Evolutionary conservation across 2,113 vertebrate genomes (phyloP), one percentile per base, ranked within the genome.

Genomic region (Siniperca knerii): DNA sequence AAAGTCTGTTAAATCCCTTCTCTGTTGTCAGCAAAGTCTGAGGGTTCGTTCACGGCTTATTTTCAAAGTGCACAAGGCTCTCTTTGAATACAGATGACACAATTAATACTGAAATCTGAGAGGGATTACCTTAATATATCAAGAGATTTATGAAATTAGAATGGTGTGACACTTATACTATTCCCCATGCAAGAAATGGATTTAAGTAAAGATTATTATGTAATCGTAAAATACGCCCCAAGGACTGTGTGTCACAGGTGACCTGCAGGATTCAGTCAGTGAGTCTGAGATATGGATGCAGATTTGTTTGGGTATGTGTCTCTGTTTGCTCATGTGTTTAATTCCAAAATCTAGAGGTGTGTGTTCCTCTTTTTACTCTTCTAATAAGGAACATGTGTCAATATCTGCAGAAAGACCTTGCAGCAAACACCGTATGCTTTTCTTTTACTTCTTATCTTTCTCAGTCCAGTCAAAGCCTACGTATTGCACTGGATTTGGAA

Each of bases 21-120:
- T 81, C 58, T 81, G 71, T 81, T 87, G 75, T 89, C 82, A 79
- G 82, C 57, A 70, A 66, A 66, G 75, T 74, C 68, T 87, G 70
- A 6, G n/a, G 25, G 62, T 86, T 88, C 52, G 0, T 75, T 81
- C 73, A 75, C 4, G 48, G 77, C 83, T 83, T 77, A 73, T 85
- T 85, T 83, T 83, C 70, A 85, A 90, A 85, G 83, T 65, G 25
- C 79, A 77, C 44, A 15, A 44, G 66, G 46, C 40, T 42, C 54
- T 57, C 72, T 88, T 75, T 93, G 89, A 92, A 93, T 93, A 87
- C 91, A 86, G 86, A 93, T 85, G 90, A 90, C 91, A 90, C 72
- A 79, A 89, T 91, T 92, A 90, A 88, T 88, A 87, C 82, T 78
- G 67, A 89, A 92, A 87, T 86, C 87, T 82, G 50, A 35, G 74